Percentiles rank a stretch among this genome's conserved stretches.
Evolutionary conservation across 2,113 vertebrate species (phyloP).

Genomic region (Zonotrichia leucophrys): DNA sequence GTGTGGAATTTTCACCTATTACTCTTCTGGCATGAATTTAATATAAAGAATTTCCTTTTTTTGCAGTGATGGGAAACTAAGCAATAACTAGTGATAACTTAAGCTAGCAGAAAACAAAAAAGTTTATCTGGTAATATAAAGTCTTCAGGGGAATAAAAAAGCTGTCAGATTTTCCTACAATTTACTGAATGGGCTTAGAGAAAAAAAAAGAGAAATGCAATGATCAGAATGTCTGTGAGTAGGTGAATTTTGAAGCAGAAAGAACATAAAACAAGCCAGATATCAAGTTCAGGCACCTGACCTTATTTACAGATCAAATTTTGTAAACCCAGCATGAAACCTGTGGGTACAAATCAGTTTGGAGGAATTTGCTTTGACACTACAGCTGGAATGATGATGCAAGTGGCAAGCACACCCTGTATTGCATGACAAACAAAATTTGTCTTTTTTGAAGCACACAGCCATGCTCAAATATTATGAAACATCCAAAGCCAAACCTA

Average conservation of each 20-base stretch:
- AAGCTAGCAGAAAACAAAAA: neutral
- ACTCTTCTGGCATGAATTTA: neutral
- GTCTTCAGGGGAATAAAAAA: neutral
- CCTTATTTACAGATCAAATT: neutral
- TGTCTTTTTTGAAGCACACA: neutral
- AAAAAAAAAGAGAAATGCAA: neutral
- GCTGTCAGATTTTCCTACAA: neutral
- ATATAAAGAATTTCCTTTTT: neutral
- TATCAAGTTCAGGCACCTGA: neutral
- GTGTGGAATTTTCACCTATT: neutral
- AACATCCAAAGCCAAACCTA: neutral
- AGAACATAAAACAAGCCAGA: neutral
- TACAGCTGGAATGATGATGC: neutral
- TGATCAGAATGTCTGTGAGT: neutral
- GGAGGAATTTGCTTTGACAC: neutral
- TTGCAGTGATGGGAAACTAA: neutral
- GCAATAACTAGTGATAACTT: neutral
- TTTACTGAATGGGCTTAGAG: neutral
- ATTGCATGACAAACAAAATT: neutral
- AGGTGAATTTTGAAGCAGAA: neutral
- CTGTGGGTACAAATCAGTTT: neutral
- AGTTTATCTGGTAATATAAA: neutral
- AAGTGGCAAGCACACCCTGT: neutral
- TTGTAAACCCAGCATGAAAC: slow-evolving; percentile 45
- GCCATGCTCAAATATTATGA: neutral